Base-by-base conservation (phyloP, 2,797 vertebrate genomes). In the Hirundo rustica region DNA sequence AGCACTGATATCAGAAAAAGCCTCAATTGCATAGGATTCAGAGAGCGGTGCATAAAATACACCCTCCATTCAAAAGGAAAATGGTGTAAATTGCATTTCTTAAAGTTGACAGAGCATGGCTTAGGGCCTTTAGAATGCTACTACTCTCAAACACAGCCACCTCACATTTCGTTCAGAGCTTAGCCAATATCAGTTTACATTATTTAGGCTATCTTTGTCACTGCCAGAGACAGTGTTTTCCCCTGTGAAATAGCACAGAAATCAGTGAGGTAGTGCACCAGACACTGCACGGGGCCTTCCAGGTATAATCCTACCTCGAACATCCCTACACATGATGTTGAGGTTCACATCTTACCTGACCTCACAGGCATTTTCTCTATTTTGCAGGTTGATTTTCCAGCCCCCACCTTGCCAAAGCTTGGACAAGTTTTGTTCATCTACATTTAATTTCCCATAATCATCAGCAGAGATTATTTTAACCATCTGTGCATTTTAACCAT, bases 251-350 rank as follows among this genome's bases (percentile, higher is more conserved):
- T 9, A 27, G 18, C 53, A 71, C 5, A 34, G 55, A 81, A 87
- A 74, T n/a, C 48, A 45, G 9, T 5, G 14, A 92, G 25, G 27
- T 7, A 38, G 30, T 0, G 0, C 6, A 21, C 30, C 13, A 67
- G 51, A 36, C 9, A 64, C 11, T 16, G 22, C 64, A 26, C 8
- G 16, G 7, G 9, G 8, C 13, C 38, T 53, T 79, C 70, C 45
- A 57, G 20, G 16, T 26, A 45, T 34, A 79, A 83, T 21, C 22
- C 58, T n/a, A 55, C 30, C 22, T 42, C 26, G 2, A 61, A 61
- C n/a, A 62, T 60, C 51, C 42, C 50, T 26, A 61, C 11, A 57
- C 3, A 6, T 27, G 6, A 18, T 20, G 22, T n/a, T 55, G 21
- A 13, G 9, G 5, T 48, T 67, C 50, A 44, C 8, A 21, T 36